A percentile compares a stretch with the other conserved stretches of the same genome.
Conservation (phyloP, 2,888 invertebrate genomes). For the Drosophila peninsularis region DNA sequence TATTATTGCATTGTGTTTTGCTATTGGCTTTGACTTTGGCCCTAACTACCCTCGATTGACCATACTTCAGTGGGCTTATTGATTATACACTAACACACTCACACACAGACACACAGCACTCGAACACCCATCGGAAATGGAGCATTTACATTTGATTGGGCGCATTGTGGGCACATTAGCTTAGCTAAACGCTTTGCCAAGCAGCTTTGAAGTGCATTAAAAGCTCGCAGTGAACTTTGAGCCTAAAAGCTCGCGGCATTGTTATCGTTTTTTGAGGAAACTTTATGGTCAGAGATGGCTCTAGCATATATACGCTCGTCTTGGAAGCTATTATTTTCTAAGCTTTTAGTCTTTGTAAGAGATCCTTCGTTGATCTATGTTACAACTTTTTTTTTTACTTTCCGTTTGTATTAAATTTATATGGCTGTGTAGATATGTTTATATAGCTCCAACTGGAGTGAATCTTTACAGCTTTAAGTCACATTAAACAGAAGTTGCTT, state of each 20-base stretch:
- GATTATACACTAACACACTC: conserved; percentile 38
- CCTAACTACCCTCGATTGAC: conserved; percentile 65
- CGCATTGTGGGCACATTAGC: conserved; percentile 6
- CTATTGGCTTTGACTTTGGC: conserved; percentile 26
- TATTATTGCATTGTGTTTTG: conserved; percentile 26
- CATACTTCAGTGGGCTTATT: conserved; percentile 68
- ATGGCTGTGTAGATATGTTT: no score
- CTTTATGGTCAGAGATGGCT: neutral
- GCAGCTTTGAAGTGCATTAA: neutral
- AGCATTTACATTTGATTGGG: conserved; percentile 49
- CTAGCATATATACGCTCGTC: neutral
- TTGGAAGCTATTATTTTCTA: neutral
- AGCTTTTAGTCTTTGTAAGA: no score
- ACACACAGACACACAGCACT: conserved; percentile 17
- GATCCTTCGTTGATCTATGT: no score
- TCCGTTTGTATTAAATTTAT: no score
- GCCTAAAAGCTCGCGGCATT: conserved; percentile 3
- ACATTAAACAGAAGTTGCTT: no score
- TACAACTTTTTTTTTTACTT: no score
- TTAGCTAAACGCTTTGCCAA: conserved; percentile 13
- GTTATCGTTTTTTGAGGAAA: neutral
- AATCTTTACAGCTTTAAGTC: no score
- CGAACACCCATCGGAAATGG: conserved; percentile 55
- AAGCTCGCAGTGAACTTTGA: neutral
- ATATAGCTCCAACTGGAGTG: no score